These are phyloP conservation scores for Endotricha flammealis DNA, from an alignment of 2,888 invertebrate species.

Conservation along the genomic window DNA sequence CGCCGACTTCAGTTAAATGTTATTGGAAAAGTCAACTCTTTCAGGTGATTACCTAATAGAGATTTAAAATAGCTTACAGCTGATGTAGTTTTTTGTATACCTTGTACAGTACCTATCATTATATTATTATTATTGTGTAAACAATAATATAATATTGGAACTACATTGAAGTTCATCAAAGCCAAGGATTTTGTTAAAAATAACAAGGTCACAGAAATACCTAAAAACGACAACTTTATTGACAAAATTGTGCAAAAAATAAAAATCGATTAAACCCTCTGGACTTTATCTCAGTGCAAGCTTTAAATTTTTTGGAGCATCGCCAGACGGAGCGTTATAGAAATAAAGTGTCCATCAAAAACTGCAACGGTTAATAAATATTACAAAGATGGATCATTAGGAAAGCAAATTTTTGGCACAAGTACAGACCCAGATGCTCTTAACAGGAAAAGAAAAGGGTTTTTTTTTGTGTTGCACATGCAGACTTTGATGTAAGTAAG, in stretches of 20 bases:
- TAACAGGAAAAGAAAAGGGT: too few relatives aligned
- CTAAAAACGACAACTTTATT: slow-evolving; percentile 6
- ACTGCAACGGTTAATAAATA: slow-evolving; percentile 5
- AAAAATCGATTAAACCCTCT: slow-evolving; percentile 6
- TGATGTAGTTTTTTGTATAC: too few relatives aligned
- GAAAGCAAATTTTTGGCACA: slow-evolving; percentile 4
- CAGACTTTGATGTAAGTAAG: too few relatives aligned
- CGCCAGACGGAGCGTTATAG: slow-evolving; percentile 8
- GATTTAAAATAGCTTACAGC: too few relatives aligned
- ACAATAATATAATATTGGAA: too few relatives aligned
- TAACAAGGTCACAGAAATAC: slow-evolving; percentile 4
- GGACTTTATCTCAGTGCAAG: slow-evolving; percentile 9
- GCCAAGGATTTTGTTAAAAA: slow-evolving; percentile 6
- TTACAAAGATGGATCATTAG: slow-evolving; percentile 1
- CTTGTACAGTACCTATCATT: neutral
- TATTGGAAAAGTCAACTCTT: too few relatives aligned
- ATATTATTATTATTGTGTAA: slow-evolving; percentile 2
- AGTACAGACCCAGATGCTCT: neutral
- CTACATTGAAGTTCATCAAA: slow-evolving; percentile 11
- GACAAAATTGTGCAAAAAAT: slow-evolving; percentile 8
- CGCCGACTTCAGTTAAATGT: slow-evolving; percentile 15
- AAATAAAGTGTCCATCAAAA: slow-evolving; percentile 8
- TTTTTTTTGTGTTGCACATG: too few relatives aligned
- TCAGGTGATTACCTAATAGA: too few relatives aligned
- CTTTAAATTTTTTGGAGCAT: slow-evolving; percentile 3